Conservation (phyloP, 2,113 vertebrate genomes). For the Oreochromis spilurus region DNA sequence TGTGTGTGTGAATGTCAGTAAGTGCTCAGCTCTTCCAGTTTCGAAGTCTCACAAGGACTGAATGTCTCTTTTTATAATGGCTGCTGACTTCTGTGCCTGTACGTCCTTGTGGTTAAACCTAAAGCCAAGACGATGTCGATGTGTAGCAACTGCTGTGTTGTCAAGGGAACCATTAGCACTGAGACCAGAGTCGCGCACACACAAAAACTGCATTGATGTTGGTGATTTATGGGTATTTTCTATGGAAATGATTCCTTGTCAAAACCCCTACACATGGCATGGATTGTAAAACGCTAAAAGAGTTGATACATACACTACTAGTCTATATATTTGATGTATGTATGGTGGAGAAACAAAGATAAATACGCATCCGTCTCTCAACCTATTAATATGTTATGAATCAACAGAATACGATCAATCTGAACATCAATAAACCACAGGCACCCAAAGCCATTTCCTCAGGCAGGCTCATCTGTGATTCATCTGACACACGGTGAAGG, state of each 20-base stretch:
- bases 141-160: conserved; percentile 47
- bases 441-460: conserved; percentile 5
- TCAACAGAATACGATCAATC: conserved; percentile 27
- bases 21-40: background rate
- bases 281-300: background rate
- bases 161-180: conserved; percentile 58
- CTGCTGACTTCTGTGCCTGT: conserved; percentile 7
- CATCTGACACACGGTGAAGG: conserved; percentile 6
- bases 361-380: background rate
- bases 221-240: background rate
- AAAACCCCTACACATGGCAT: background rate
- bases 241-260: background rate
- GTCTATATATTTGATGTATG: background rate
- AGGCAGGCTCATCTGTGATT: conserved; percentile 6
- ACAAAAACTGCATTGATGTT: background rate
- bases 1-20: background rate
- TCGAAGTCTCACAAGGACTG: background rate
- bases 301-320: background rate
- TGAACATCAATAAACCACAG: conserved; percentile 25
- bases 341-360: background rate
- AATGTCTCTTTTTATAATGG: background rate
- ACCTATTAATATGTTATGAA: background rate
- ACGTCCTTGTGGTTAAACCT: background rate
- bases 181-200: background rate
- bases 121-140: conserved; percentile 4